phyloP scores from a whole-genome alignment of 92 coral and sea anemone genomes.

The Porites rus region DNA sequence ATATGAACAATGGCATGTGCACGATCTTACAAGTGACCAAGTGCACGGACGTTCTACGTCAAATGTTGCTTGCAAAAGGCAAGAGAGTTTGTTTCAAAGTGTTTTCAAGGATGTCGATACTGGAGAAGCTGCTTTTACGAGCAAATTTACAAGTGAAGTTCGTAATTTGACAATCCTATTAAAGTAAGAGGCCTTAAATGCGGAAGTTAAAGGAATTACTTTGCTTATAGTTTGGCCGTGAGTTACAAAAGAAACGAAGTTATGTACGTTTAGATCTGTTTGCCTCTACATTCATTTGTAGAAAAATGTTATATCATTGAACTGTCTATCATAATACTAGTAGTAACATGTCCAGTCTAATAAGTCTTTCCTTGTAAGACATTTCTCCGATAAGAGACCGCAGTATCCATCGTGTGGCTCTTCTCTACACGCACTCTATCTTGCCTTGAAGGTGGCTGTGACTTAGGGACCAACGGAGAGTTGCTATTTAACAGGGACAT shows the following conservation, averaged over 20 bases:
- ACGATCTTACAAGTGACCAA: too few species aligned
- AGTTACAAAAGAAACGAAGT: constrained; percentile 3
- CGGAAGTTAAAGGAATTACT: not conserved
- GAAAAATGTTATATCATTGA: constrained; percentile 4
- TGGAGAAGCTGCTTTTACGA: too few species aligned
- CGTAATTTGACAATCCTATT: constrained; percentile 9
- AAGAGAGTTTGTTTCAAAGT: too few species aligned
- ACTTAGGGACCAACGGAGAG: constrained; percentile 29
- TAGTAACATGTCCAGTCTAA: not conserved
- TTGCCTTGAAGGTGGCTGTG: constrained; percentile 26
- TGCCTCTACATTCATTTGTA: constrained; percentile 40
- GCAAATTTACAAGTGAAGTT: constrained; percentile 15
- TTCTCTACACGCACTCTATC: constrained; percentile 16
- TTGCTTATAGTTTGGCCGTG: too few species aligned
- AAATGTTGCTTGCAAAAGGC: too few species aligned
- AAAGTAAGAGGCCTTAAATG: constrained; percentile 13
- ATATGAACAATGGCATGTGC: too few species aligned
- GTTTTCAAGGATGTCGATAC: too few species aligned
- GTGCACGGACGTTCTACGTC: too few species aligned
- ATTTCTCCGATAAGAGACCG: constrained; percentile 11
- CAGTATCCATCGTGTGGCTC: constrained; percentile 21
- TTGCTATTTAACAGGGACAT: constrained; percentile 1
- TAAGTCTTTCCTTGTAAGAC: too few species aligned
- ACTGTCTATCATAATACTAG: too few species aligned
- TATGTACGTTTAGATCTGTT: not conserved